These are phyloP conservation scores for Tolypeutes matacus DNA, from an alignment of 2,797 vertebrate species.

Conservation along the genomic window DNA sequence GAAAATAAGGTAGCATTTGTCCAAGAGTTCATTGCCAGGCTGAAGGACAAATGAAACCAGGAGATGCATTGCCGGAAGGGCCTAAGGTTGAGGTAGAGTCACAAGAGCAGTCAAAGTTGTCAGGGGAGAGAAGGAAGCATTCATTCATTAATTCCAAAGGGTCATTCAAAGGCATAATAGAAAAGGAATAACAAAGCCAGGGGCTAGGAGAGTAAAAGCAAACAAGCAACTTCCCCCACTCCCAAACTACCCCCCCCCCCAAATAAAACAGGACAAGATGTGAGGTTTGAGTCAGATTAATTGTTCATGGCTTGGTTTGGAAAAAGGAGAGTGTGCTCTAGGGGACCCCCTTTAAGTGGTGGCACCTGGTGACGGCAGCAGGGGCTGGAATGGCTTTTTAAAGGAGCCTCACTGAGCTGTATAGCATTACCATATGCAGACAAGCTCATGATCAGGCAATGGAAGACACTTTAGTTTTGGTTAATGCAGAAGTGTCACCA, in stretches of 20 bases:
- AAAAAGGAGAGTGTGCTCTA: background rate
- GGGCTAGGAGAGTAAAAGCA: background rate
- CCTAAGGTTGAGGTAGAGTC: background rate
- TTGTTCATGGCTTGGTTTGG: background rate
- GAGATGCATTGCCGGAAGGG: background rate
- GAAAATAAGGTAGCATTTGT: conserved; percentile 18
- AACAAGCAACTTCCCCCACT: background rate
- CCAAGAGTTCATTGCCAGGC: background rate
- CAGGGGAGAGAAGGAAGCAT: background rate
- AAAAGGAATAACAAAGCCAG: background rate
- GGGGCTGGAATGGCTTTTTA: background rate
- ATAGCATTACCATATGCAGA: background rate
- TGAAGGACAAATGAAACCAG: background rate
- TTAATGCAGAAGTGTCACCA: background rate
- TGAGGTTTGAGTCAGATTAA: conserved; percentile 16
- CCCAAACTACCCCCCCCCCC: background rate
- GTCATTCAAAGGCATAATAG: background rate
- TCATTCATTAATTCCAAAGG: conserved; percentile 9
- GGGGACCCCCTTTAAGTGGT: background rate
- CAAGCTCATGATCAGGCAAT: background rate
- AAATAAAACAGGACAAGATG: background rate
- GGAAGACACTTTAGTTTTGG: conserved; percentile 2
- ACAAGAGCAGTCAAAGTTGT: background rate
- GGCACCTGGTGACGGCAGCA: background rate
- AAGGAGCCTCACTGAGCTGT: background rate